Base-by-base conservation (phyloP, 2,113 vertebrate species). In the Maccullochella peelii region DNA sequence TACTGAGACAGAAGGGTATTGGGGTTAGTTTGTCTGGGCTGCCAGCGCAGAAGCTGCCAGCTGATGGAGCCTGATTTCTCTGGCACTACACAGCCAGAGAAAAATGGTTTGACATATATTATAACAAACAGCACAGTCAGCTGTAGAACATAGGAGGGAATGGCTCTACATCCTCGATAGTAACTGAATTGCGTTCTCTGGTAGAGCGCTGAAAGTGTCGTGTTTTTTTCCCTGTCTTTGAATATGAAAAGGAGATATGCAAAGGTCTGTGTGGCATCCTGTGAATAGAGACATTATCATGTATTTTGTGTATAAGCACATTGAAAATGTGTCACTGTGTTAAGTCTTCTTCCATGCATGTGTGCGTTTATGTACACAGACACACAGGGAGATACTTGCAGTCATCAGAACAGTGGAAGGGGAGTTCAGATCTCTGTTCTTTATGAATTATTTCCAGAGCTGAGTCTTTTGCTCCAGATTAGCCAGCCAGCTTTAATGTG, bases 391-490 rank as follows among this genome's bases (percentile, higher is more conserved):
- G 5, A 71, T 16, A 23, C 33, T 40, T 68, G 38, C 18, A 40
- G 80, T 72, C 67, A 79, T 63, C 27, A 65, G 58, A 74, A 77
- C 76, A 33, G 59, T 21, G 27, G 30, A 49, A 54, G 77, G 20
- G 50, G 80, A 84, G 68, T 52, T 57, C 27, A 70, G 52, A 66
- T 83, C 81, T 81, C 85, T 83, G 84, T 87, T 81, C 84, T 87
- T 86, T 79, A 86, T 91, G 61, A 84, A 89, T 91, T 83, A 92
- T 89, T 90, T 90, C 85, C 88, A 84, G 82, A 82, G 79, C 86
- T 86, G 82, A 86, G 76, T 67, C 80, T 87, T 88, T 88, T 90
- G 78, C 90, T 91, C 77, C 85, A 88, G 86, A 89, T 86, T 83
- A 86, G 65, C 78, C 84, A 81, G 82, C 71, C 77, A 78, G 65